Conservation (phyloP, 2,113 vertebrate genomes). For the Pelecanoides urinatrix region DNA sequence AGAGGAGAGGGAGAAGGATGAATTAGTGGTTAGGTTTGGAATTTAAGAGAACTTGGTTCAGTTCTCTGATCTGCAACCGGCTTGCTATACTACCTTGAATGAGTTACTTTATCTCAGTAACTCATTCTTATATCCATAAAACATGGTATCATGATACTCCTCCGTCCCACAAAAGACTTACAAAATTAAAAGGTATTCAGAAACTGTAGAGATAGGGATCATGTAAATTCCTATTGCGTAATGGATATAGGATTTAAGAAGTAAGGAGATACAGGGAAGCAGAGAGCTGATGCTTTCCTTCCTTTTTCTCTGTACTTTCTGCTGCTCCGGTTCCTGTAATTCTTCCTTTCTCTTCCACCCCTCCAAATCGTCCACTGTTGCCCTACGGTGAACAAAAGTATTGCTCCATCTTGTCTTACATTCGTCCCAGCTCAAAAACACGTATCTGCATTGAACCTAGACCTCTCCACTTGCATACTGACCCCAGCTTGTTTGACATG, state of each 20-base stretch:
- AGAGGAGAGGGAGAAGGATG: neutral
- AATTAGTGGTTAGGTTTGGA: neutral
- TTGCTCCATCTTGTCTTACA: neutral
- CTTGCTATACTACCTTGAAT: neutral
- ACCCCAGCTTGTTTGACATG: neutral
- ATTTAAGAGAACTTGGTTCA: neutral
- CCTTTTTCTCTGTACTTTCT: neutral
- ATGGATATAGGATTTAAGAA: neutral
- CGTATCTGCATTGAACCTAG: neutral
- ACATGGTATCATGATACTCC: neutral
- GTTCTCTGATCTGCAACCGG: neutral
- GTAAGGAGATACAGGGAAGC: neutral
- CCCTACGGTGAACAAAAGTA: neutral
- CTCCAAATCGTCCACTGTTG: neutral
- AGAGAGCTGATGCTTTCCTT: neutral
- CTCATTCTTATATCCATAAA: neutral
- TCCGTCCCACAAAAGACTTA: neutral
- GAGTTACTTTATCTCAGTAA: neutral
- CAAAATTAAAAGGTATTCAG: neutral
- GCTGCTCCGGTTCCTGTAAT: neutral
- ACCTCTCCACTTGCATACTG: neutral
- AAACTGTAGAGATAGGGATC: neutral
- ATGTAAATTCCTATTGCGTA: neutral
- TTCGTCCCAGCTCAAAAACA: neutral
- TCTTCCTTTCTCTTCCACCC: neutral